Percentiles rank a stretch among this genome's conserved stretches.
These are phyloP conservation scores for Hapalemur alaotrensis DNA, from an alignment of 2,797 vertebrate genomes.

Conservation along the genomic window DNA sequence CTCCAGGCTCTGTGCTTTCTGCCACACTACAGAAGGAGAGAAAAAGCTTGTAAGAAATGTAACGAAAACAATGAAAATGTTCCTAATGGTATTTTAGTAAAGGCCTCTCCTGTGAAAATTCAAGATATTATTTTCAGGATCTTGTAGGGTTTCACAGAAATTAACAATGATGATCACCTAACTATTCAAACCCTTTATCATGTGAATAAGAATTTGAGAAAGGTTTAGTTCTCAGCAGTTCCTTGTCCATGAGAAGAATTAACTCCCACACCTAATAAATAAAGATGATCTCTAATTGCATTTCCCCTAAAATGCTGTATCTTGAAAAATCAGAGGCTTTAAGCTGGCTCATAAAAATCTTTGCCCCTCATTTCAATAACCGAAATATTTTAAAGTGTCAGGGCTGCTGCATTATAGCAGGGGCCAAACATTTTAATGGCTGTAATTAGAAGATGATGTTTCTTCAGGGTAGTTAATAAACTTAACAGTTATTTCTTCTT, in stretches of 20 bases:
- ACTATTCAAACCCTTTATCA: not conserved
- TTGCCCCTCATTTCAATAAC: slow-evolving; percentile 39
- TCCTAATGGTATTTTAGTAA: not conserved
- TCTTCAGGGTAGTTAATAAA: not conserved
- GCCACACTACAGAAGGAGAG: not conserved
- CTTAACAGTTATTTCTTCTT: not conserved
- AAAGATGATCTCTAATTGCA: not conserved
- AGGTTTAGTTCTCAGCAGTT: not conserved
- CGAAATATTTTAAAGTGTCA: slow-evolving; percentile 39
- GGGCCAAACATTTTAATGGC: slow-evolving; percentile 12
- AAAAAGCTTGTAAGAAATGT: not conserved
- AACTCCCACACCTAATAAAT: not conserved
- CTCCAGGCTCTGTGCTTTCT: not conserved
- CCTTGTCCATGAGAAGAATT: not conserved
- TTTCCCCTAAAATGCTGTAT: not conserved
- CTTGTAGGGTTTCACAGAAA: not conserved
- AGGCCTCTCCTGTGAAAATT: not conserved
- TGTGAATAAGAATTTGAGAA: slow-evolving; percentile 5
- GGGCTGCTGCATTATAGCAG: not conserved
- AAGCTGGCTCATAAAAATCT: not conserved
- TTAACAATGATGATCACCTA: not conserved
- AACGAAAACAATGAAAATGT: not conserved
- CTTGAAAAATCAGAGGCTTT: slow-evolving; percentile 35
- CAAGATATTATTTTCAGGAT: not conserved
- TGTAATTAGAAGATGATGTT: slow-evolving; percentile 43